These are phyloP conservation scores for Pipa parva DNA, from an alignment of 2,113 vertebrate species.

Conservation along the genomic window DNA sequence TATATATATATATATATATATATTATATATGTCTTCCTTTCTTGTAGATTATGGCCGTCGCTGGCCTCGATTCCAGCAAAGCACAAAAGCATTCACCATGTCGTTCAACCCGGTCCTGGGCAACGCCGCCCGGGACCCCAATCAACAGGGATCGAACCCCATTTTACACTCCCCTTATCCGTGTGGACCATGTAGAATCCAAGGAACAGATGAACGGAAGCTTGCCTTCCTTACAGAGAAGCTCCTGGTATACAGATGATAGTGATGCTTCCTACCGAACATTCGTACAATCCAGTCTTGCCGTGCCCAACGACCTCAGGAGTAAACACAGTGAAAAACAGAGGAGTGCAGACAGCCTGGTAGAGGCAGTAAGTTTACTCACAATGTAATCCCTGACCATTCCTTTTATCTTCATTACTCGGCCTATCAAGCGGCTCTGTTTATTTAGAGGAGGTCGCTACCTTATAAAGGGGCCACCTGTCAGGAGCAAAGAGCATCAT, in stretches of 20 bases:
- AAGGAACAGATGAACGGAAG: slow-evolving; percentile 76
- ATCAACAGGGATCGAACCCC: slow-evolving; percentile 78
- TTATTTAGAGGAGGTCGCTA: too few relatives aligned
- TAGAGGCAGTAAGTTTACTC: slow-evolving; percentile 96
- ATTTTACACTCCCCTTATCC: slow-evolving; percentile 89
- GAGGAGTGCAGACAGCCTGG: slow-evolving; percentile 91
- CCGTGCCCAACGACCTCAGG: slow-evolving; percentile 83
- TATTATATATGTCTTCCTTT: neutral
- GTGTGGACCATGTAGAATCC: slow-evolving; percentile 81
- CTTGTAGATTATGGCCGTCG: slow-evolving; percentile 92
- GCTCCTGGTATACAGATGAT: slow-evolving; percentile 97
- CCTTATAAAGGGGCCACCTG: too few relatives aligned
- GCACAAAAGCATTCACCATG: slow-evolving; percentile 88
- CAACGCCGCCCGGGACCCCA: slow-evolving; percentile 88
- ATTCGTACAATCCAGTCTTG: slow-evolving; percentile 85
- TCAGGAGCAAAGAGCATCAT: too few relatives aligned
- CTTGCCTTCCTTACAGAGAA: slow-evolving; percentile 83
- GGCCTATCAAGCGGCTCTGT: too few relatives aligned
- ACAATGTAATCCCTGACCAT: too few relatives aligned
- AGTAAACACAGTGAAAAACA: slow-evolving; percentile 93
- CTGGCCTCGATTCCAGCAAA: slow-evolving; percentile 91
- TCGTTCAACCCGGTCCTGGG: slow-evolving; percentile 92
- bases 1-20: too few relatives aligned
- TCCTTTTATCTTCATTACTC: too few relatives aligned
- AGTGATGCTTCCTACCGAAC: slow-evolving; percentile 80